phyloP scores from a whole-genome alignment of 2,797 vertebrate species.

The Eospalax fontanierii region DNA sequence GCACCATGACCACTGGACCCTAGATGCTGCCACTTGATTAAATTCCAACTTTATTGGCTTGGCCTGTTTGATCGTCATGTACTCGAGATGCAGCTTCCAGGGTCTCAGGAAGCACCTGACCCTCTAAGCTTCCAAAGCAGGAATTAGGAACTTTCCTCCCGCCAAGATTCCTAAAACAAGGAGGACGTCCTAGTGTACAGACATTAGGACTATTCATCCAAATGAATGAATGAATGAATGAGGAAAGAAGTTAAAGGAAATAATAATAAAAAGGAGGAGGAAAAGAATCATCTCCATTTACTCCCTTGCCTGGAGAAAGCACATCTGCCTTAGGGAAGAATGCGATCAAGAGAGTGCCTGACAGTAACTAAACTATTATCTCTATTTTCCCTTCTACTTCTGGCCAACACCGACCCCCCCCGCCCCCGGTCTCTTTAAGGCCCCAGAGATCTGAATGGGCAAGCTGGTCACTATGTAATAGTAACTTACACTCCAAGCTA shows the following conservation, averaged over 20 bases:
- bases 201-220: neutral
- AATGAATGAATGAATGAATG: neutral
- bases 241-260: no score
- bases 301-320: neutral
- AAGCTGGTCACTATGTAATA: neutral
- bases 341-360: neutral
- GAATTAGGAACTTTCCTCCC: neutral
- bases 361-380: no score
- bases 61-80: neutral
- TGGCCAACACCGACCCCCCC: no score
- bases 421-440: neutral
- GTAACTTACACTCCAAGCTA: neutral
- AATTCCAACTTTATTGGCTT: neutral
- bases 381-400: neutral
- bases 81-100: neutral
- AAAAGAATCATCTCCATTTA: neutral
- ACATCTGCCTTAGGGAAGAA: neutral
- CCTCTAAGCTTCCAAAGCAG: neutral
- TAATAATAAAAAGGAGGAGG: neutral
- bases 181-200: neutral
- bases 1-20: neutral
- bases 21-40: neutral
- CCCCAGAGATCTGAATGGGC: neutral
- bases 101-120: neutral
- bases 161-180: neutral